A percentile compares a stretch with the other conserved stretches of the same genome.
phyloP scores from a whole-genome alignment of 2,797 vertebrate genomes.

The Pseudochromis fuscus region DNA sequence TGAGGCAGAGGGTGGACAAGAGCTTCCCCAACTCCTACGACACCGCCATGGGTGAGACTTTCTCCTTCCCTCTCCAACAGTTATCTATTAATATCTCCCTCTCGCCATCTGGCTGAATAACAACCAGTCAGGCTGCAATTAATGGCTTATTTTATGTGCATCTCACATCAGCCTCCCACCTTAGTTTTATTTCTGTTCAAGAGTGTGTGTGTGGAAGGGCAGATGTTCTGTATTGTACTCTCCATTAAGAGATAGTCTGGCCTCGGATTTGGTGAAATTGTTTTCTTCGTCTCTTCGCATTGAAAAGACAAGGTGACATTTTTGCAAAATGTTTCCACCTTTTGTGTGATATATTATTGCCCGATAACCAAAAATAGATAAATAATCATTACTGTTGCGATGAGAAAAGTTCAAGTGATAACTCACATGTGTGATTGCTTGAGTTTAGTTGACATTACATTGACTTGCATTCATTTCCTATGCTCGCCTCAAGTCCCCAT shows the following conservation, averaged over 20 bases:
- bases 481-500: too few species aligned
- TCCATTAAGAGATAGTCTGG: constrained; percentile 31
- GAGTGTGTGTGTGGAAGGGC: neutral
- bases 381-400: neutral
- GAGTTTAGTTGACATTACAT: too few species aligned
- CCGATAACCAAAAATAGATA: too few species aligned
- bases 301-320: constrained; percentile 8
- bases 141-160: constrained; percentile 51
- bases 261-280: constrained; percentile 22
- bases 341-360: too few species aligned
- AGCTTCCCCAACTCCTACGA: constrained; percentile 99
- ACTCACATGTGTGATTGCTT: too few species aligned
- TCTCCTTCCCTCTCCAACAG: constrained; percentile 11
- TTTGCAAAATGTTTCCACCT: constrained; percentile 5
- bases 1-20: constrained; percentile 98
- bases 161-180: constrained; percentile 31
- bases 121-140: constrained; percentile 25
- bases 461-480: too few species aligned
- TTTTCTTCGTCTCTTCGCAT: constrained; percentile 30
- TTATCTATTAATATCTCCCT: constrained; percentile 36
- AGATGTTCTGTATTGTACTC: constrained; percentile 17
- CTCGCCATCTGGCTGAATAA: constrained; percentile 22
- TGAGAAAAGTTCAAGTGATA: too few species aligned
- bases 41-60: constrained; percentile 95
- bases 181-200: constrained; percentile 26